Conservation (phyloP, 92 coral and sea anemone species). For the Porites divaricata region DNA sequence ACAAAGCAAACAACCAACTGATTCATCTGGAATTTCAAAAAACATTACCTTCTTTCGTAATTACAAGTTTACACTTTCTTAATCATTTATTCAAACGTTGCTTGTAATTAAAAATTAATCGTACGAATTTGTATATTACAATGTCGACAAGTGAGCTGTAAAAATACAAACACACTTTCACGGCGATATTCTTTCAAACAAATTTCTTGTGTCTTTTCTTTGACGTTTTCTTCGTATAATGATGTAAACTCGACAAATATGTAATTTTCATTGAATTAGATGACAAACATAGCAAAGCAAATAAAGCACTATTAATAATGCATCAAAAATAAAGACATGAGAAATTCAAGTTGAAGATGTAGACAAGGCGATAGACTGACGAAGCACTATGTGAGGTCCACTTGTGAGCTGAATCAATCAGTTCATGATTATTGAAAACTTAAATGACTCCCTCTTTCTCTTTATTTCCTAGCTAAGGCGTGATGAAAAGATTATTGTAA, state of each 20-base stretch:
- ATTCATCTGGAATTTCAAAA: background rate
- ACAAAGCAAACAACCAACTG: background rate
- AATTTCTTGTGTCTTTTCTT: background rate
- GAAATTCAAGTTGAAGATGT: constrained; percentile 48
- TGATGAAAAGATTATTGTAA: background rate
- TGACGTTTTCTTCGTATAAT: background rate
- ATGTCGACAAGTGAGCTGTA: background rate
- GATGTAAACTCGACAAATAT: constrained; percentile 15
- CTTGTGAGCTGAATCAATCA: background rate
- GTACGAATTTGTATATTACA: constrained; percentile 32
- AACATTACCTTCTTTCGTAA: constrained; percentile 33
- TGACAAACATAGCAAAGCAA: constrained; percentile 66
- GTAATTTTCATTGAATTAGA: constrained; percentile 41
- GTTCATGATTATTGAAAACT: constrained; percentile 13
- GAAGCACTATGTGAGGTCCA: constrained; percentile 7
- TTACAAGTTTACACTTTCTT: constrained; percentile 51
- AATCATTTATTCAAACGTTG: constrained; percentile 53
- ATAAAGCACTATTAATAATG: constrained; percentile 64
- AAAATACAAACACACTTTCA: background rate
- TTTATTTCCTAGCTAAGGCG: background rate
- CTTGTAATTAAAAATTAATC: constrained; percentile 57
- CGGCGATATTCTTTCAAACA: background rate
- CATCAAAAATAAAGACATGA: constrained; percentile 65
- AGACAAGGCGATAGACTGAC: constrained; percentile 7
- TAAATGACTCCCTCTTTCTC: constrained; percentile 24